Base-by-base conservation (phyloP, 2,797 vertebrate species). In the Geotrypetes seraphini region DNA sequence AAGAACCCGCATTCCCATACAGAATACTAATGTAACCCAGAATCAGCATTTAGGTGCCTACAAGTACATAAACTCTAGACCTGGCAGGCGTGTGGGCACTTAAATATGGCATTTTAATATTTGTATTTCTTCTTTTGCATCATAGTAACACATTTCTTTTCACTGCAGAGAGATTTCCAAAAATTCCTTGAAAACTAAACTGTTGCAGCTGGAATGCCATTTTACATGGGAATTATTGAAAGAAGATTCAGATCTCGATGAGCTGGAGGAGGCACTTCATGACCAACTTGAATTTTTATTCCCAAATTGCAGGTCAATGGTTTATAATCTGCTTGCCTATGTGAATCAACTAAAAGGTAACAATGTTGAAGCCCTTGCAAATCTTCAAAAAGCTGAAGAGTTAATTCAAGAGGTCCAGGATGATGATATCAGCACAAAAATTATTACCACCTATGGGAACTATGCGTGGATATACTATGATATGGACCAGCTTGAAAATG, bases 221-320 rank as follows among this genome's bases (percentile, higher is more conserved):
- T 89, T 89, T 44, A 88, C 80, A 1, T 89, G 86, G 85, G 5
- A 16, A 46, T 52, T 88, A 35, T 43, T 25, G 16, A 58, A 77
- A 50, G 6, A 82, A 11, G 47, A 83, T 15, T 28, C 53, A 4
- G 49, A 71, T 36, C 43, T 80, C 2, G 28, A 34, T 7, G 16
- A 71, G 8, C 13, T 84, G 11, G 54, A 84, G 44, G 63, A 66
- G 7, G 75, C 56, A 30, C 36, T 75, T 25, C 4, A 23, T 0
- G 10, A 78, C 15, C 69, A 80, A 19, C 51, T 75, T 2, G 22
- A 47, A 12, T 73, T 69, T 38, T 40, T 61, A 13, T 18, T 45
- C 0, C 4, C 0, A 5, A 42, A 60, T 38, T 42, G 39, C 12
- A 63, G 46, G 18, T 13, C 54, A 11, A 18, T 1, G 23, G 56